These are phyloP conservation scores for Chloroceryle amazona DNA, from an alignment of 2,797 vertebrate species.

Conservation along the genomic window DNA sequence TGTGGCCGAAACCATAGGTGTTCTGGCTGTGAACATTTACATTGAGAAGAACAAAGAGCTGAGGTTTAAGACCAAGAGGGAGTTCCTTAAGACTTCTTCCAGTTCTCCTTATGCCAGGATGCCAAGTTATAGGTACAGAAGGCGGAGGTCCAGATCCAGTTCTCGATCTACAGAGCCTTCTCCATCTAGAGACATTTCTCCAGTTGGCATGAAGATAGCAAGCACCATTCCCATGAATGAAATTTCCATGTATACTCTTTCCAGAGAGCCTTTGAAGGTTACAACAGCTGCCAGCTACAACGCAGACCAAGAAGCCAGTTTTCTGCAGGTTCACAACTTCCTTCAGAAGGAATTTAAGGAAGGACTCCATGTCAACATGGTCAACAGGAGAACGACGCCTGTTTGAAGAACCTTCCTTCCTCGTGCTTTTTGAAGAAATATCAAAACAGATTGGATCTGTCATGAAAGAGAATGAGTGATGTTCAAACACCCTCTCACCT, in stretches of 20 bases:
- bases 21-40: slow-evolving; percentile 96
- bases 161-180: slow-evolving; percentile 91
- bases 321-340: slow-evolving; percentile 95
- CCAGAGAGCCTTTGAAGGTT: slow-evolving; percentile 89
- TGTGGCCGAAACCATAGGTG: slow-evolving; percentile 93
- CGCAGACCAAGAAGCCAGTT: slow-evolving; percentile 88
- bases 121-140: slow-evolving; percentile 92
- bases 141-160: slow-evolving; percentile 91
- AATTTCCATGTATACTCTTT: slow-evolving; percentile 93
- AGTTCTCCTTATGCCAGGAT: slow-evolving; percentile 94
- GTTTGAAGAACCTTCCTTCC: slow-evolving; percentile 83
- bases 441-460: slow-evolving; percentile 16
- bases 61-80: slow-evolving; percentile 86
- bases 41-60: slow-evolving; percentile 96
- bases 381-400: slow-evolving; percentile 93
- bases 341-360: slow-evolving; percentile 94
- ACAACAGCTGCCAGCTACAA: slow-evolving; percentile 88
- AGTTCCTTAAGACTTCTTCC: slow-evolving; percentile 89
- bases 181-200: slow-evolving; percentile 91
- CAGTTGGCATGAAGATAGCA: slow-evolving; percentile 88
- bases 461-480: not conserved
- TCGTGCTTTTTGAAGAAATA: not conserved
- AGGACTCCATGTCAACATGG: slow-evolving; percentile 83
- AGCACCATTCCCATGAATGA: slow-evolving; percentile 90
- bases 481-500: slow-evolving; percentile 68